Evolutionary conservation across 2,797 vertebrate genomes (phyloP).

Genomic region (Helicolenus hilgendorfi): DNA sequence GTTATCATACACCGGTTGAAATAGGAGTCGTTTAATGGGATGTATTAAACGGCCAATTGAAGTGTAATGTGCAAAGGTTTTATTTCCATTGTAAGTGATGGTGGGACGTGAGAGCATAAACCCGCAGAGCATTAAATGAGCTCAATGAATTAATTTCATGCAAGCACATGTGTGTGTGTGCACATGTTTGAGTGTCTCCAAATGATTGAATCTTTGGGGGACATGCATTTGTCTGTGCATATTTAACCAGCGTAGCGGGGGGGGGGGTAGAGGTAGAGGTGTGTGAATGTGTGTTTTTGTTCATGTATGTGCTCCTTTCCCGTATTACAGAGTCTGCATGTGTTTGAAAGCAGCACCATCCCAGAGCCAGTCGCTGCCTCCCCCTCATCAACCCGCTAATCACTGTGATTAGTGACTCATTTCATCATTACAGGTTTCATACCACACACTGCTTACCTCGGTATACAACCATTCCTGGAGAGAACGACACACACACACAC

Average conservation of each 20-base stretch:
- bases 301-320: conserved; percentile 5
- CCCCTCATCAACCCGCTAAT: conserved; percentile 78
- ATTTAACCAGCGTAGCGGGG: conserved; percentile 14
- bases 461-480: conserved; percentile 27
- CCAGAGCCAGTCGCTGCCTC: conserved; percentile 38
- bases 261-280: background rate
- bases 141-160: conserved; percentile 78
- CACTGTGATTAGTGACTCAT: conserved; percentile 86
- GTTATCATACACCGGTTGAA: conserved; percentile 80
- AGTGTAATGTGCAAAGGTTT: conserved; percentile 82
- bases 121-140: conserved; percentile 82
- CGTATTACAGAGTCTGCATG: conserved; percentile 7
- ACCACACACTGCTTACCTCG: conserved; percentile 64
- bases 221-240: conserved; percentile 35
- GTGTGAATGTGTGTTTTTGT: background rate
- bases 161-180: conserved; percentile 30
- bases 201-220: conserved; percentile 45
- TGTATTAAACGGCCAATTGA: conserved; percentile 86
- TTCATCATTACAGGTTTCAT: conserved; percentile 83
- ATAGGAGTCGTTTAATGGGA: conserved; percentile 80
- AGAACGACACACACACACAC: conserved; percentile 44
- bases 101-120: conserved; percentile 80
- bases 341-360: conserved; percentile 34
- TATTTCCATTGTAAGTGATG: conserved; percentile 81
- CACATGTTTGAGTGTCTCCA: conserved; percentile 7